These are phyloP conservation scores for Entelurus aequoreus DNA, from an alignment of 2,113 vertebrate species.

Conservation along the genomic window DNA sequence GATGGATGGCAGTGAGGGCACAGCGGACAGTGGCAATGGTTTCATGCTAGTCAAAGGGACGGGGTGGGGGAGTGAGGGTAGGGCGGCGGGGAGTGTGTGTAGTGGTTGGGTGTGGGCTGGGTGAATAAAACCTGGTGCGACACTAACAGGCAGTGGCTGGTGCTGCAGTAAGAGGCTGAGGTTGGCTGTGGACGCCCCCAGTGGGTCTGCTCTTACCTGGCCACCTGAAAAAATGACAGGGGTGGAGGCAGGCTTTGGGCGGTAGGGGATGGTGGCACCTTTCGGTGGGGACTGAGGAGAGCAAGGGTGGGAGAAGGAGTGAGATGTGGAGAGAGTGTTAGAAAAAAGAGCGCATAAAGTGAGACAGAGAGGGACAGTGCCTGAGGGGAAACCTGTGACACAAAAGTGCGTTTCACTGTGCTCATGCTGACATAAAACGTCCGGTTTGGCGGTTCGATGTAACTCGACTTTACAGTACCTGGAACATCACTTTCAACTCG, in stretches of 20 bases:
- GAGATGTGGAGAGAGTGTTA: slow-evolving; percentile 61
- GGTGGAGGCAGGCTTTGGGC: slow-evolving; percentile 99
- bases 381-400: slow-evolving; percentile 59
- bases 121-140: slow-evolving; percentile 90
- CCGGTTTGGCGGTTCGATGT: slow-evolving; percentile 43
- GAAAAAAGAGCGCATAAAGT: slow-evolving; percentile 47
- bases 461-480: slow-evolving; percentile 35
- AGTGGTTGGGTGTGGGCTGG: slow-evolving; percentile 49
- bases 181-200: slow-evolving; percentile 99
- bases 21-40: slow-evolving; percentile 44
- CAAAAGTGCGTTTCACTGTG: slow-evolving; percentile 59
- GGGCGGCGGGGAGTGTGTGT: slow-evolving; percentile 47
- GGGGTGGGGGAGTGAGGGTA: slow-evolving; percentile 69
- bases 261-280: slow-evolving; percentile 99
- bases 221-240: slow-evolving; percentile 99
- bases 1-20: slow-evolving; percentile 31
- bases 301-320: slow-evolving; percentile 78
- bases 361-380: slow-evolving; percentile 56
- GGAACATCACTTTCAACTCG: slow-evolving; percentile 63
- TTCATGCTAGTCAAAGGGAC: slow-evolving; percentile 50
- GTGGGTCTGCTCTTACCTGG: slow-evolving; percentile 99
- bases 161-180: slow-evolving; percentile 99
- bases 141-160: slow-evolving; percentile 99
- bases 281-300: slow-evolving; percentile 97
- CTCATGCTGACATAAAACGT: slow-evolving; percentile 53